A percentile compares a stretch with the other conserved stretches of the same genome.
phyloP scores from a whole-genome alignment of 1,140 invertebrate genomes.

The Aphelenchoides fujianensis region DNA sequence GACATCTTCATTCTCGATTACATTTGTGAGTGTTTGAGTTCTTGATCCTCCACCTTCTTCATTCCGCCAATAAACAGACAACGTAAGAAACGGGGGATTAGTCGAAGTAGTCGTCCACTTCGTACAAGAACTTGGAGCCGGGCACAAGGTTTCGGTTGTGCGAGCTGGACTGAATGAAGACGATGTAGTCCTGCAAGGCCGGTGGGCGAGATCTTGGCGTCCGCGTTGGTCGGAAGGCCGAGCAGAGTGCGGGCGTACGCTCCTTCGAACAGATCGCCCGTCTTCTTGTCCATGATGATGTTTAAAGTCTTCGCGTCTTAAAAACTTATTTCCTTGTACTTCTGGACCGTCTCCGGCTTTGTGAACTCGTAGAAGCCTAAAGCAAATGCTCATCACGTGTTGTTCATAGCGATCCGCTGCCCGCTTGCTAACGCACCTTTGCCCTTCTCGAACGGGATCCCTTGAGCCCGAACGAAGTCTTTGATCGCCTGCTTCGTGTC shows the following conservation, averaged over 20 bases:
- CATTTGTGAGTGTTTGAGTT: not conserved
- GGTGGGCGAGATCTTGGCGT: slow-evolving; percentile 24
- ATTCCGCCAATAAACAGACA: not conserved
- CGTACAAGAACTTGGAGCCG: slow-evolving; percentile 35
- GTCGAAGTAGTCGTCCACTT: slow-evolving; percentile 23
- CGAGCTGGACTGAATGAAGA: slow-evolving; percentile 36
- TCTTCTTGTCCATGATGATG: slow-evolving; percentile 28
- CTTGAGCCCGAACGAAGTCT: slow-evolving; percentile 26
- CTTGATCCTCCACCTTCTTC: too few species aligned
- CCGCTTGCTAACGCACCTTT: too few species aligned
- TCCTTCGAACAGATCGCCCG: slow-evolving; percentile 20
- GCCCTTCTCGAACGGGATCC: slow-evolving; percentile 23
- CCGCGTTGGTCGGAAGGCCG: slow-evolving; percentile 8
- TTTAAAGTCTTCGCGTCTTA: too few species aligned
- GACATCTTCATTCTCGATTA: not conserved
- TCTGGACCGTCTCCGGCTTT: slow-evolving; percentile 33
- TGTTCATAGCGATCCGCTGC: too few species aligned
- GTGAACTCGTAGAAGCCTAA: slow-evolving; percentile 39
- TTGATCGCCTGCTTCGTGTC: slow-evolving; percentile 26
- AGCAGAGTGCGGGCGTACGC: slow-evolving; percentile 9
- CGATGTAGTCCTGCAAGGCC: slow-evolving; percentile 29
- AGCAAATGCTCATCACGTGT: too few species aligned
- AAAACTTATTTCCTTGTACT: slow-evolving; percentile 37
- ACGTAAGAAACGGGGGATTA: too few species aligned
- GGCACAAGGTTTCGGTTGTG: slow-evolving; percentile 32